Percentiles rank a stretch among this genome's conserved stretches.
Evolutionary conservation across 1,140 invertebrate species (phyloP).

Genomic region (Trichonephila clavipes): DNA sequence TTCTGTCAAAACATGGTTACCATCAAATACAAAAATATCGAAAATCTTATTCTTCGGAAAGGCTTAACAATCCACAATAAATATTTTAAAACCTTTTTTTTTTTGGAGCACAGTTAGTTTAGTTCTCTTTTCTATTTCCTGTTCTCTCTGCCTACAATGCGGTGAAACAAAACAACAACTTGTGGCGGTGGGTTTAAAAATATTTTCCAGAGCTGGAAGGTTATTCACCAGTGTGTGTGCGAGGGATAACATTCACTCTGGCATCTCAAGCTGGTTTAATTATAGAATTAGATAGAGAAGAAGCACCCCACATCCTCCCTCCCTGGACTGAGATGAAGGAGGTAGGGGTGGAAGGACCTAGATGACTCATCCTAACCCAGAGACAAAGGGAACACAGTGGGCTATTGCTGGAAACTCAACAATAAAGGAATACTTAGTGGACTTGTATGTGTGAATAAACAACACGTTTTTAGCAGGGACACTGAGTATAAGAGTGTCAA

Average conservation of each 20-base stretch:
- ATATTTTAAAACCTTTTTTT: too few relatives aligned
- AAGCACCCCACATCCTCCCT: not conserved
- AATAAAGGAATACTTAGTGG: constrained; percentile 17
- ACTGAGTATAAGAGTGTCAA: not conserved
- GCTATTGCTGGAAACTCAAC: not conserved
- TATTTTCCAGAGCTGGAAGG: constrained; percentile 20
- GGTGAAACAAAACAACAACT: not conserved
- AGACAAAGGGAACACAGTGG: not conserved
- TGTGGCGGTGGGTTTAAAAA: constrained; percentile 14
- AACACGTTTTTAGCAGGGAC: not conserved
- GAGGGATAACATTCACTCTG: not conserved
- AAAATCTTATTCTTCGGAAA: too few relatives aligned
- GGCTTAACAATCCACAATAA: too few relatives aligned
- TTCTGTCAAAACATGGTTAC: too few relatives aligned
- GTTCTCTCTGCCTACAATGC: not conserved
- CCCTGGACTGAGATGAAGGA: not conserved
- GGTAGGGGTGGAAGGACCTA: not conserved
- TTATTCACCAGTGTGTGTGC: not conserved
- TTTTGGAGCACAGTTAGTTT: too few relatives aligned
- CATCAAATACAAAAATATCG: too few relatives aligned
- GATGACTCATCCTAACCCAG: not conserved
- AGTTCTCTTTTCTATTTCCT: not conserved
- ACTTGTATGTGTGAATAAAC: not conserved
- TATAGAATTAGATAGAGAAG: not conserved
- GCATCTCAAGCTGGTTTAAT: constrained; percentile 15